Evolutionary conservation across 1,140 invertebrate species (phyloP), one percentile per base, ranked within the genome.

Genomic region (Drosophila elegans): DNA sequence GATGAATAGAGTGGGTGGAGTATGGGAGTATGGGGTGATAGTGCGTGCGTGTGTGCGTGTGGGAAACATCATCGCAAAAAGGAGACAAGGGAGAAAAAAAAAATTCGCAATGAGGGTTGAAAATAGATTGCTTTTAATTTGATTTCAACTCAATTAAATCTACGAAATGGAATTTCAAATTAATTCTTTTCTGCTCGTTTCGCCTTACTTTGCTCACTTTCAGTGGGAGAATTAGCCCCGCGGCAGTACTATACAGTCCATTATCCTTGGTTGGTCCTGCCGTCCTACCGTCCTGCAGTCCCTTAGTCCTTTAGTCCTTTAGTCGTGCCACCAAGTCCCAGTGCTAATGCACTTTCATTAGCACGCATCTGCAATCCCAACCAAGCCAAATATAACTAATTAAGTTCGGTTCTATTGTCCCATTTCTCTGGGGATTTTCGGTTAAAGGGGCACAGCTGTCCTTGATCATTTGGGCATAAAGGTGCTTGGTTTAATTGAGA

Each of bases 71-170:
- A 63, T 54, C 39, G 10, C 21, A 38, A 51, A 46, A 68, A 34
- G 25, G 51, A n/a, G 7, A 41, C 13, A 46, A 32, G 56, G 2
- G 46, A 82, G 79, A 88, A 89, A 90, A 85, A 82, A 81, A 88
- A 89, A 90, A 85, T 69, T 90, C 60, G 85, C 85, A 85, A 76
- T 75, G 80, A 78, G 90, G 91, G 88, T 92, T 89, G 91, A 71
- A 91, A 91, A 91, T 91, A 90, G 90, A 91, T 92, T 91, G 84
- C 84, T 91, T 91, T 92, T 92, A 91, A 91, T 92, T 92, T 91
- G 90, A 91, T 92, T 91, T 92, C 88, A 91, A 91, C 88, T 92
- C 88, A 92, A 92, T 92, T 92, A 91, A 92, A 91, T 92, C 78
- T 78, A 86, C 81, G 73, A 89, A 92, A 92, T 92, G 81, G 84